Conservation (phyloP, 37 sponge, comb jelly and placozoan genomes). For the Eunapius fragilis region DNA sequence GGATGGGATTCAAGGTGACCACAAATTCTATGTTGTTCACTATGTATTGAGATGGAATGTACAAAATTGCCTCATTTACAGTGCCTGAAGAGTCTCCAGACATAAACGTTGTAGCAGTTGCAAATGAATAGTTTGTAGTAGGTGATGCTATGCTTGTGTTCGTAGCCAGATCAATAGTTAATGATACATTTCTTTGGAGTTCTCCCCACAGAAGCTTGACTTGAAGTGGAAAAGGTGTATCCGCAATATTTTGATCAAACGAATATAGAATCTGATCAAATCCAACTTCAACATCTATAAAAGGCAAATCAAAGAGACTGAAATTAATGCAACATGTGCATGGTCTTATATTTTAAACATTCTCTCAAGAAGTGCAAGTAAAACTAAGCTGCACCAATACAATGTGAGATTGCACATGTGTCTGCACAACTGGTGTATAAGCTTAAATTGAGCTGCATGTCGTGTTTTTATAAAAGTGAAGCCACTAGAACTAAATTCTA, state of each 20-base stretch:
- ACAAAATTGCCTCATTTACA: background rate
- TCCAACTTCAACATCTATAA: background rate
- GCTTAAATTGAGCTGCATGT: too few relatives aligned
- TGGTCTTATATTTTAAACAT: too few relatives aligned
- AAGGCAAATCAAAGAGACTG: background rate
- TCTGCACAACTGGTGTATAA: too few relatives aligned
- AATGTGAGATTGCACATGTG: too few relatives aligned
- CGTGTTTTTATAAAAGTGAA: too few relatives aligned
- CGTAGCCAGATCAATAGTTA: background rate
- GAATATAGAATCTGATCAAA: background rate
- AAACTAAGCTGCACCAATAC: too few relatives aligned
- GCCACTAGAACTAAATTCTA: too few relatives aligned
- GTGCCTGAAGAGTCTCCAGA: background rate
- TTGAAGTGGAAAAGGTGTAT: background rate
- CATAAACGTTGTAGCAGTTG: background rate
- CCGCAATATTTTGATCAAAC: background rate
- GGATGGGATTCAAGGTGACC: background rate
- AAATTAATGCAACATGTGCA: too few relatives aligned
- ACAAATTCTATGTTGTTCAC: background rate
- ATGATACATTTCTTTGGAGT: background rate
- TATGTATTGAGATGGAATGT: background rate
- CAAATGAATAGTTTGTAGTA: background rate
- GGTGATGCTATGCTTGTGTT: background rate
- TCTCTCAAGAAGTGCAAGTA: too few relatives aligned
- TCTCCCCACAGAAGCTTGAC: background rate